Percentiles rank a stretch among this genome's conserved stretches.
Conservation (phyloP, 2,113 vertebrate species). For the Trogon melanurus region DNA sequence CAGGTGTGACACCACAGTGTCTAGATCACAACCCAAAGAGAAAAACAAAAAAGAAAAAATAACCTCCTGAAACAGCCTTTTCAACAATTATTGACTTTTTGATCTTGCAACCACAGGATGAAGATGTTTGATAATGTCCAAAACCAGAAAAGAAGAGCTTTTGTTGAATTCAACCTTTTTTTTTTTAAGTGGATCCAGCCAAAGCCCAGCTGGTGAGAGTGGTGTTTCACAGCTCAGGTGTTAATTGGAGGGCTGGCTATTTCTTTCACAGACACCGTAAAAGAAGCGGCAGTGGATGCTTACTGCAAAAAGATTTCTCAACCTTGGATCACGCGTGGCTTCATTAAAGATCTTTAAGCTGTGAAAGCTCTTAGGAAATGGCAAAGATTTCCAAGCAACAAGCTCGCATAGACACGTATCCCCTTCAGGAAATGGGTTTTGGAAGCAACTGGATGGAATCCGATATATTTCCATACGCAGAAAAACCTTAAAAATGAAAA, state of each 20-base stretch:
- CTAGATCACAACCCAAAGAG: background rate
- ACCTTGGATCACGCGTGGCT: background rate
- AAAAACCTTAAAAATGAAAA: background rate
- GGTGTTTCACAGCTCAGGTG: background rate
- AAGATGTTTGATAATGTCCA: background rate
- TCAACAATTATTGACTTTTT: background rate
- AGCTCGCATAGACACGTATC: background rate
- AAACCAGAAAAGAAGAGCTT: background rate
- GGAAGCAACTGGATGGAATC: background rate
- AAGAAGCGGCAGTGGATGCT: background rate
- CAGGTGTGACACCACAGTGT: background rate
- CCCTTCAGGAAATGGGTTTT: background rate
- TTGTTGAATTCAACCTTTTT: background rate
- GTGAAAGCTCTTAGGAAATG: background rate
- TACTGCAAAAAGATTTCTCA: background rate
- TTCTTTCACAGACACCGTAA: background rate
- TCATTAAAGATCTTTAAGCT: background rate
- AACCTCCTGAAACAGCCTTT: background rate
- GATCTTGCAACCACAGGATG: background rate
- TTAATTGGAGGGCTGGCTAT: background rate
- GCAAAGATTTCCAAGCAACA: background rate
- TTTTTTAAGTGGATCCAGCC: background rate
- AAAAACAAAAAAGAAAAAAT: background rate
- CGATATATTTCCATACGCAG: background rate
- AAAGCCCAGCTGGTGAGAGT: background rate